phyloP scores from a whole-genome alignment of 37 sponge, comb jelly and placozoan genomes.

The Petrosia ficiformis region DNA sequence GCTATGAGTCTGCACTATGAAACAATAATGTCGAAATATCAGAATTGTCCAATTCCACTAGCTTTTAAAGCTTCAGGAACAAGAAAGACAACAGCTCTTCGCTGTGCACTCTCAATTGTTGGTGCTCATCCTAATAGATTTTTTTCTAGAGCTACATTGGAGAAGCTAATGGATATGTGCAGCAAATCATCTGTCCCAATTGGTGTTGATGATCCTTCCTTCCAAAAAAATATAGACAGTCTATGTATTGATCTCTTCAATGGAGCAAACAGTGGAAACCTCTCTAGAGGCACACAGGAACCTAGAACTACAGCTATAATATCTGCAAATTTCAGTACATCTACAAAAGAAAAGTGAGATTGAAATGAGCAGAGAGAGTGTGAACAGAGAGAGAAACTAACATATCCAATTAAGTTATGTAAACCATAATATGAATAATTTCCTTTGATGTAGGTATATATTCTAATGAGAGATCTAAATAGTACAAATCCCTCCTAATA shows the following conservation, averaged over 20 bases:
- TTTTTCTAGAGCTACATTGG: neutral
- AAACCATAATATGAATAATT: too few relatives aligned
- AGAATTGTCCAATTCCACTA: constrained; percentile 1
- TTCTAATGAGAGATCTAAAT: too few relatives aligned
- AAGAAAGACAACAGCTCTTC: constrained; percentile 14
- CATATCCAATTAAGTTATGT: too few relatives aligned
- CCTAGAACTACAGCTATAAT: too few relatives aligned
- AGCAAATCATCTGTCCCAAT: constrained; percentile 1
- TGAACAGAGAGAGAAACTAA: too few relatives aligned
- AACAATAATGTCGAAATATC: constrained; percentile 6
- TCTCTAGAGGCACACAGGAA: too few relatives aligned
- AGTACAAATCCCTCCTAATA: too few relatives aligned
- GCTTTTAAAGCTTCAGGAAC: constrained; percentile 8
- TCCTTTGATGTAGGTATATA: too few relatives aligned
- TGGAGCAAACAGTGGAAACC: constrained; percentile 8
- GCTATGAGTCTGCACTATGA: constrained; percentile 8
- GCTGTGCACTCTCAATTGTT: constrained; percentile 2
- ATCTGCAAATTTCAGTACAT: too few relatives aligned
- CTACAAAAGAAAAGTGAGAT: too few relatives aligned
- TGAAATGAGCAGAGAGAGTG: too few relatives aligned
- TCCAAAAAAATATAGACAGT: neutral
- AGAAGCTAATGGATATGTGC: constrained; percentile 2
- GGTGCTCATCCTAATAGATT: too few relatives aligned
- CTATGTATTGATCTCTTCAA: neutral
- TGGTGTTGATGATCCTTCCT: neutral